phyloP scores from a whole-genome alignment of 2,888 invertebrate genomes.

The Epirrhoe alternata region DNA sequence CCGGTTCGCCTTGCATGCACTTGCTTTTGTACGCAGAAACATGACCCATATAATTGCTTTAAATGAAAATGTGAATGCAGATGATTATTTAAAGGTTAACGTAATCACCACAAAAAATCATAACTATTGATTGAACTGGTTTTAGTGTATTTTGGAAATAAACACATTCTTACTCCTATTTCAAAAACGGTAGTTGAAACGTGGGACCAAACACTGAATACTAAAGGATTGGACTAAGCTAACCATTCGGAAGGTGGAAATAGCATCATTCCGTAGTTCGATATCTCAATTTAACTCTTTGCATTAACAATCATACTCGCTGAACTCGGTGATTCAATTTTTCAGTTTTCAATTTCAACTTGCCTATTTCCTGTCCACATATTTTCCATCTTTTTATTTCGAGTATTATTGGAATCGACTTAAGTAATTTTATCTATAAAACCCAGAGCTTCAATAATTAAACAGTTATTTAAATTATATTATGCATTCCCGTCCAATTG shows the following conservation, averaged over 20 bases:
- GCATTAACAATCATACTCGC: not conserved
- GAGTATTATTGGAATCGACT: not conserved
- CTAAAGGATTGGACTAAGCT: not conserved
- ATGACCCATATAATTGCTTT: slow-evolving; percentile 25
- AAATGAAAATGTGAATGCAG: slow-evolving; percentile 1
- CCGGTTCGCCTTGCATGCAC: slow-evolving; percentile 37
- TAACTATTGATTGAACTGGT: not conserved
- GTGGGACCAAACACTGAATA: not conserved
- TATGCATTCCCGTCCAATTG: slow-evolving; percentile 20
- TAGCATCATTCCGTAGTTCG: not conserved
- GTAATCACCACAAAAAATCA: not conserved
- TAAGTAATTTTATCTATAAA: not conserved
- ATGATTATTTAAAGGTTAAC: not conserved
- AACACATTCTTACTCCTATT: not conserved
- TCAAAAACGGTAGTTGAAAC: not conserved
- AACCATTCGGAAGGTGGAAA: not conserved
- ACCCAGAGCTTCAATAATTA: slow-evolving; percentile 1
- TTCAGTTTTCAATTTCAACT: not conserved
- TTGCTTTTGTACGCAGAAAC: slow-evolving; percentile 29
- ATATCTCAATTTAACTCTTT: not conserved
- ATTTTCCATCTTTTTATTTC: not conserved
- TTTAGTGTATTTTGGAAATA: not conserved
- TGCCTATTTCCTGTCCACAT: not conserved
- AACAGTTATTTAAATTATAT: slow-evolving; percentile 20
- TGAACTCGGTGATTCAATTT: not conserved